phyloP scores from a whole-genome alignment of 2,888 invertebrate genomes.

The Tetheella fluctuosa region DNA sequence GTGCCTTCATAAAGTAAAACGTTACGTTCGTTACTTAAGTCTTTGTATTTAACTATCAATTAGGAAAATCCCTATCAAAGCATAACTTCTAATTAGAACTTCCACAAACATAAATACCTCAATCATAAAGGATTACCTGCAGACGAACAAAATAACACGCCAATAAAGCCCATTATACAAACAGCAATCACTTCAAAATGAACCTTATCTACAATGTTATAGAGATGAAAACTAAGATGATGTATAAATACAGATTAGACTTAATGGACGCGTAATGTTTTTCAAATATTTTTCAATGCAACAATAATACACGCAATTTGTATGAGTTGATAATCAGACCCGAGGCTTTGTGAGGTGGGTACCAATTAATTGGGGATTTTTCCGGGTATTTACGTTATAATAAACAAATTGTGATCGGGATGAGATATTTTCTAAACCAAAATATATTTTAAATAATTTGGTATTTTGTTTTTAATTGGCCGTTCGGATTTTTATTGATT shows the following conservation, averaged over 20 bases:
- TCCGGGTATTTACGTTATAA: slow-evolving; percentile 39
- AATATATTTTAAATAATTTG: not conserved
- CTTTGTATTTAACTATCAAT: slow-evolving; percentile 1
- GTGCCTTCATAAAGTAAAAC: not conserved
- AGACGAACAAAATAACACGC: slow-evolving; percentile 29
- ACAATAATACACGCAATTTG: slow-evolving; percentile 12
- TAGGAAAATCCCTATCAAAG: not conserved
- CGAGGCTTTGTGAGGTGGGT: slow-evolving; percentile 20
- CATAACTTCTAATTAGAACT: slow-evolving; percentile 9
- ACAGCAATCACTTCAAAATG: not conserved
- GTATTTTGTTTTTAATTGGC: not conserved
- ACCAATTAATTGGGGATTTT: slow-evolving; percentile 59
- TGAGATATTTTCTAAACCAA: slow-evolving; percentile 13
- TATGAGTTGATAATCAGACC: slow-evolving; percentile 2
- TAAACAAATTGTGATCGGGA: slow-evolving; percentile 27
- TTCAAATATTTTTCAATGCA: not conserved
- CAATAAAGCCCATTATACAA: slow-evolving; percentile 14
- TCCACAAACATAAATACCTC: slow-evolving; percentile 6
- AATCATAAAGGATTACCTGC: slow-evolving; percentile 29
- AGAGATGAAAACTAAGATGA: not conserved
- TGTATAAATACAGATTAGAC: not conserved
- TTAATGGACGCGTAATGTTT: not conserved
- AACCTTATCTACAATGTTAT: not conserved
- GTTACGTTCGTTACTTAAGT: not conserved
- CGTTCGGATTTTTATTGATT: too few species aligned